These are phyloP conservation scores for Xanthia icteritia DNA, from an alignment of 2,888 invertebrate genomes.

Conservation along the genomic window DNA sequence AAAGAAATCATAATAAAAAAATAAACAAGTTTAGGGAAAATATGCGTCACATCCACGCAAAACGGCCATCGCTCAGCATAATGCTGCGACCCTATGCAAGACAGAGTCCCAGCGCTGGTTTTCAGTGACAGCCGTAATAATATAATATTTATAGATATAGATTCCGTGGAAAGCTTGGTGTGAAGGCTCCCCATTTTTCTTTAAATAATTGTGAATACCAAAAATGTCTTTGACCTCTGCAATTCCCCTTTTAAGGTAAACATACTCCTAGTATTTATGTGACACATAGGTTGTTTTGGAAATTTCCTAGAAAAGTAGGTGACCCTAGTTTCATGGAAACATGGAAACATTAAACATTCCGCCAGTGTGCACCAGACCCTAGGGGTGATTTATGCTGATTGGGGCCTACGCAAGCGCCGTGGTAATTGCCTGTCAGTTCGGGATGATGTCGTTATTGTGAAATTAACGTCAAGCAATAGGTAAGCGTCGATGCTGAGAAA, in stretches of 20 bases:
- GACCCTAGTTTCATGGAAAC: not conserved
- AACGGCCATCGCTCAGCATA: too few species aligned
- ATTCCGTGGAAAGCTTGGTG: not conserved
- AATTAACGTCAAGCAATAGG: slow-evolving; percentile 21
- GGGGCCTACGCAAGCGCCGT: slow-evolving; percentile 22
- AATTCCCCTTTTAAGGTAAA: not conserved
- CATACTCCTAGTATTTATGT: slow-evolving; percentile 24
- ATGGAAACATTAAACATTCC: slow-evolving; percentile 27
- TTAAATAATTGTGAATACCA: not conserved
- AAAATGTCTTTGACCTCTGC: not conserved
- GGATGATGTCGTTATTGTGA: slow-evolving; percentile 37
- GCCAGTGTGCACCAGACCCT: slow-evolving; percentile 11
- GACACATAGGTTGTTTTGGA: slow-evolving; percentile 18
- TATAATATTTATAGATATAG: not conserved
- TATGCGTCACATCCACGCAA: too few species aligned
- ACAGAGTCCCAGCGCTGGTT: too few species aligned
- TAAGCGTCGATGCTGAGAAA: not conserved
- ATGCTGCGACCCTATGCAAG: too few species aligned
- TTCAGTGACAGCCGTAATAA: too few species aligned
- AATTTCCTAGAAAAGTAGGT: slow-evolving; percentile 3
- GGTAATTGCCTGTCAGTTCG: slow-evolving; percentile 47
- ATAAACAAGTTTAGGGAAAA: too few species aligned
- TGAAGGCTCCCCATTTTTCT: not conserved
- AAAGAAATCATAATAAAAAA: too few species aligned
- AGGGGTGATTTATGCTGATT: slow-evolving; percentile 49